Evolutionary conservation across 2,888 invertebrate species (phyloP), one percentile per base, ranked within the genome.

Genomic region (Drosophila acutilabella): DNA sequence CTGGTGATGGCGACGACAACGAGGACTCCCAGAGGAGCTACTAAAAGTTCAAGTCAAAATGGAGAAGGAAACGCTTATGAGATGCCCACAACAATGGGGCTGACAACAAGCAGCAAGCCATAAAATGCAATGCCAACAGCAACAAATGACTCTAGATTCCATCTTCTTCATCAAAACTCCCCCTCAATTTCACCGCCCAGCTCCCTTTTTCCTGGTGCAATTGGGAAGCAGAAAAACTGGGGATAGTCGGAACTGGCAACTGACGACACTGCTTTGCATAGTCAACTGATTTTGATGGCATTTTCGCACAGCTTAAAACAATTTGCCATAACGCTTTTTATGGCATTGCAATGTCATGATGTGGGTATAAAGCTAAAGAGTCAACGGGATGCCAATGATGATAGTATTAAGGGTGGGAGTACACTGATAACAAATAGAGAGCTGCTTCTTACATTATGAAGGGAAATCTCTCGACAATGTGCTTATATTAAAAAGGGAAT

Each of bases 221-320:
- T 8, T 7, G 14, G 11, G 33, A 16, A 33, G n/a, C 14, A n/a
- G 14, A 33, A 57, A 18, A 54, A 59, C 45, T 59, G 59, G 23
- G 30, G 7, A 30, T 8, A 30, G 30, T 30, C 30, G 30, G 64
- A 54, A 59, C 45, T 59, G 59, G 23, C 38, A 30, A 52, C 52
- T 36, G 42, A 20, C 30, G 52, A 33, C 52, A 54, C 88, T 83
- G 78, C 83, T 84, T 84, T 84, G 87, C 83, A 84, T 84, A 84
- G 83, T 83, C 89, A 84, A 84, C 89, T 88, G 83, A 84, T 86
- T 84, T 84, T 84, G 83, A 88, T 88, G 83, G 89, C 83, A 84
- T 89, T 84, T 84, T 88, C 87, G 84, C 84, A 89, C 70, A 84
- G 83, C 83, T 84, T 84, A 88, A 84, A 84, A 84, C 83, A 84